Evolutionary conservation across 2,797 vertebrate genomes (phyloP).

Genomic region (Cryptoblepharus egeriae): DNA sequence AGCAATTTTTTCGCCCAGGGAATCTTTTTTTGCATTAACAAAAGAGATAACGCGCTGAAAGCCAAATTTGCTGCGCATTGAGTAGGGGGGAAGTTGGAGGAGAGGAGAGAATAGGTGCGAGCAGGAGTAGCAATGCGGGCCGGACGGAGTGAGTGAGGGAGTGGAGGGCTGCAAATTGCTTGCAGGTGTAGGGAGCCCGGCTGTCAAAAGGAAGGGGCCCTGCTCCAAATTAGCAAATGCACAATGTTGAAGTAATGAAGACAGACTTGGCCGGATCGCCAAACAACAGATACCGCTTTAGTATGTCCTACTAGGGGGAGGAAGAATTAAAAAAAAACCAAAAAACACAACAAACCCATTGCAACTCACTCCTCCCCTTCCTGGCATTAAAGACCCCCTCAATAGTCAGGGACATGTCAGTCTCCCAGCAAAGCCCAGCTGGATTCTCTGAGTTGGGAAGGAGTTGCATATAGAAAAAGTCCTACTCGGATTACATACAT

Average conservation of each 20-base stretch:
- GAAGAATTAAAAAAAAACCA: not conserved
- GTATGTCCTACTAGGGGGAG: slow-evolving; percentile 72
- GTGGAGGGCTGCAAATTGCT: slow-evolving; percentile 97
- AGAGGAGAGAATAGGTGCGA: slow-evolving; percentile 42
- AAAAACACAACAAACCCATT: slow-evolving; percentile 24
- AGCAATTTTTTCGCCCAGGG: slow-evolving; percentile 98
- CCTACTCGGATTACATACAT: slow-evolving; percentile 38
- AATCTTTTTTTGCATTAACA: slow-evolving; percentile 98
- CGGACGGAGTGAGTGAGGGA: no score
- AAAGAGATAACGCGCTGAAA: slow-evolving; percentile 98
- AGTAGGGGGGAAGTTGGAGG: slow-evolving; percentile 77
- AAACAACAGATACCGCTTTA: slow-evolving; percentile 86
- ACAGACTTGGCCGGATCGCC: slow-evolving; percentile 87
- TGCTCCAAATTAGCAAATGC: slow-evolving; percentile 91
- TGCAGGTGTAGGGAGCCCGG: slow-evolving; percentile 97
- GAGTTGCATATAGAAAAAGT: slow-evolving; percentile 44
- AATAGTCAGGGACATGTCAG: slow-evolving; percentile 55
- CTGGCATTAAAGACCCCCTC: not conserved
- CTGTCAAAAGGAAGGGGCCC: slow-evolving; percentile 89
- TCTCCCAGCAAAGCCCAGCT: slow-evolving; percentile 67
- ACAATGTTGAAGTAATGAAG: slow-evolving; percentile 94
- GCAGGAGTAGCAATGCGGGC: slow-evolving; percentile 92
- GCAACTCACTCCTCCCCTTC: slow-evolving; percentile 42
- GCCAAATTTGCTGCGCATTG: slow-evolving; percentile 94
- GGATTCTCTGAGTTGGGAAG: slow-evolving; percentile 51